Percentiles rank a stretch among this genome's conserved stretches.
Evolutionary conservation across 2,113 vertebrate genomes (phyloP).

Genomic region (Felis catus): F.catus_Fca126_mat1.0 CM031416.1:76093001-76093500

Average conservation of each 20-base stretch:
- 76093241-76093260: neutral
- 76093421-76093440: neutral
- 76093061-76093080: neutral
- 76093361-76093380: neutral
- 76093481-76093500: neutral
- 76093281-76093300: slow-evolving; percentile 2
- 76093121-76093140: neutral
- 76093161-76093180: neutral
- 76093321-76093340: neutral
- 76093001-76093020: no score
- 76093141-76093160: neutral
- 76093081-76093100: neutral
- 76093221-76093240: neutral
- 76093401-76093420: neutral
- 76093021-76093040: no score
- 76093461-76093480: neutral
- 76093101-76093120: neutral
- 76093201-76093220: neutral
- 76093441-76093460: neutral
- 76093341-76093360: slow-evolving; percentile 28
- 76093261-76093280: slow-evolving; percentile 35
- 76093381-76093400: slow-evolving; percentile 16
- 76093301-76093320: neutral
- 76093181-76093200: neutral
- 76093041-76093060: slow-evolving; percentile 25